Evolutionary conservation across 2,113 vertebrate genomes (phyloP).

Genomic region (Electrona antarctica): DNA sequence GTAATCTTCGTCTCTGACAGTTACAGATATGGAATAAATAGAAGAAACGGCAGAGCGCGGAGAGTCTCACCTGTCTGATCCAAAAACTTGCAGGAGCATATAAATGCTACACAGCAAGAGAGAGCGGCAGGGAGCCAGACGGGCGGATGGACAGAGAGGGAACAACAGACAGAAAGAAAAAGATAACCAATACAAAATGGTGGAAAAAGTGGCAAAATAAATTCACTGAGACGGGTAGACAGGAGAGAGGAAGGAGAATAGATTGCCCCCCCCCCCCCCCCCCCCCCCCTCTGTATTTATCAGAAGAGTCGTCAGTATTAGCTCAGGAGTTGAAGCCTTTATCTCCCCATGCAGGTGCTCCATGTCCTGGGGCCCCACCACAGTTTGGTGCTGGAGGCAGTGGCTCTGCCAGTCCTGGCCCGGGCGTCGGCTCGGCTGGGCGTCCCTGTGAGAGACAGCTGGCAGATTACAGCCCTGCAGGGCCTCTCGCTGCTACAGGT

Average conservation of each 20-base stretch:
- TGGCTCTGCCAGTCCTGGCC: constrained; percentile 39
- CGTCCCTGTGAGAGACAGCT: constrained; percentile 69
- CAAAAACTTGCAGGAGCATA: constrained; percentile 72
- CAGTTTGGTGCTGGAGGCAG: constrained; percentile 56
- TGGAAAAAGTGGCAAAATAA: constrained; percentile 64
- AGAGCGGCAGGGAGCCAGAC: constrained; percentile 10
- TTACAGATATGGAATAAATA: constrained; percentile 80
- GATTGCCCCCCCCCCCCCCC: constrained; percentile 59
- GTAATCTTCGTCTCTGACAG: constrained; percentile 79
- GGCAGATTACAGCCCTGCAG: constrained; percentile 73
- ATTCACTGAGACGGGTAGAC: constrained; percentile 69
- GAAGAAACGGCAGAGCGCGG: constrained; percentile 61
- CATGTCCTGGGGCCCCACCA: constrained; percentile 65
- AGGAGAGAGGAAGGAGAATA: constrained; percentile 42
- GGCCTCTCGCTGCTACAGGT: constrained; percentile 66
- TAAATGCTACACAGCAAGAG: constrained; percentile 56
- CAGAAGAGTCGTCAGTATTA: constrained; percentile 77
- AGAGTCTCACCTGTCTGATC: constrained; percentile 73
- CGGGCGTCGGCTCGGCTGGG: constrained; percentile 32
- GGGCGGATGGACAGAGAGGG: constrained; percentile 32
- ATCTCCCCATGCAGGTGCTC: constrained; percentile 78
- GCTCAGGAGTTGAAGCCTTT: constrained; percentile 81
- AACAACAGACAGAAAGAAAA: constrained; percentile 37
- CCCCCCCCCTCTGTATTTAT: constrained; percentile 73
- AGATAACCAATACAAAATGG: constrained; percentile 50